Base-by-base conservation (phyloP, 2,888 invertebrate genomes). In the Gastracanthus pulcherrimus region DNA sequence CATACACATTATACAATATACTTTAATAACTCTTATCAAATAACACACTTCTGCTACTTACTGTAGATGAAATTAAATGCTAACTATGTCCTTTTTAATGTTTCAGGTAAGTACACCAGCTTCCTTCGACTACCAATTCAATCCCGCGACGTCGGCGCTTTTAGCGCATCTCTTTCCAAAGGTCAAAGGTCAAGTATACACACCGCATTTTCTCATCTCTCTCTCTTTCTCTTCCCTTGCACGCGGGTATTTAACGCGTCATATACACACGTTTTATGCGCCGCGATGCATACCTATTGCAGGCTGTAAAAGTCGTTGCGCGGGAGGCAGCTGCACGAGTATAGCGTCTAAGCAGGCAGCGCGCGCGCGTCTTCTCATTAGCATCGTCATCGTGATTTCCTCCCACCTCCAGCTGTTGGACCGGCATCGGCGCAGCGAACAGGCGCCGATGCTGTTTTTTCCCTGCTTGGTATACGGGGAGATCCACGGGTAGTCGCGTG, bases 61-160 rank as follows among this genome's bases (percentile, higher is more conserved):
- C 45, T n/a, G 45, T n/a, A n/a, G n/a, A n/a, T 16, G 3, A 16
- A 45, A 45, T 45, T n/a, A 13, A 45, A 16, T 45, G n/a, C 23
- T 62, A 62, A 74, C 48, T 11, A 19, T 45, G 19, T 67, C 66
- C 38, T 76, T 81, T 83, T 67, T 67, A 84, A 66, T 84, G 80
- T 86, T 86, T 23, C 84, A 85, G 84, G 85, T 87, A 83, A 87
- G 86, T 76, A 70, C 51, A 51, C 0, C n/a, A 6, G 67, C 51
- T 45, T 29, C 36, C 26, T 5, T 58, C 38, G 66, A 23, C 23
- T 36, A 58, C 55, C 26, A 7, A 23, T 41, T 66, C 29, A 29
- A 29, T 26, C n/a, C 34, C n/a, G 16, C 34, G 55, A 55, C 23
- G 19, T 7, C 1, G 48, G 26, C n/a, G 55, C 26, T 55, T 19